Evolutionary conservation across 1,140 invertebrate species (phyloP).

Genomic region (Calephelis virginiensis): DNA sequence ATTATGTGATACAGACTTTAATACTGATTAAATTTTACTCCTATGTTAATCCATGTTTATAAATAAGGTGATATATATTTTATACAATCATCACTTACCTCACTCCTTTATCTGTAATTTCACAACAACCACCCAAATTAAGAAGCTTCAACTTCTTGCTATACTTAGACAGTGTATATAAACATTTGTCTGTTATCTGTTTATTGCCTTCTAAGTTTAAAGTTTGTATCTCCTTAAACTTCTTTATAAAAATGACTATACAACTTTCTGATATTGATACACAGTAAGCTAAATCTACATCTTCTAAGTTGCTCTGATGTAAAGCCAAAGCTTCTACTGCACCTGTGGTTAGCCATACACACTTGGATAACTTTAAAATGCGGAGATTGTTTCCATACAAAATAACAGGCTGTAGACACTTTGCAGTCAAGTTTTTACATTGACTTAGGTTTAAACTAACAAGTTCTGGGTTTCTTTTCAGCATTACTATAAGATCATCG

Average conservation of each 20-base stretch:
- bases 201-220: slow-evolving; percentile 78
- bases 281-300: slow-evolving; percentile 79
- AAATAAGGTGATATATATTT: too few species aligned
- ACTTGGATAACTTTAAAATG: slow-evolving; percentile 75
- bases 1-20: too few species aligned
- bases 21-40: too few species aligned
- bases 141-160: slow-evolving; percentile 74
- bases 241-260: slow-evolving; percentile 79
- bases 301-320: slow-evolving; percentile 76
- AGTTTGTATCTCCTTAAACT: slow-evolving; percentile 73
- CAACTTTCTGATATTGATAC: slow-evolving; percentile 76
- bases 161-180: slow-evolving; percentile 78
- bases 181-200: slow-evolving; percentile 77
- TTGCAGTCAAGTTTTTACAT: slow-evolving; percentile 77
- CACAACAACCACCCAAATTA: slow-evolving; percentile 77
- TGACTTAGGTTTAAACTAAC: slow-evolving; percentile 77
- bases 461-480: slow-evolving; percentile 72
- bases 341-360: slow-evolving; percentile 79
- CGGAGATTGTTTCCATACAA: slow-evolving; percentile 77
- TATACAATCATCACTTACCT: slow-evolving; percentile 54
- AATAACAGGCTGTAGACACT: slow-evolving; percentile 79
- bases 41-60: too few species aligned
- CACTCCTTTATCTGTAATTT: slow-evolving; percentile 79
- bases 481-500: slow-evolving; percentile 72
- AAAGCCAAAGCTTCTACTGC: slow-evolving; percentile 79